These are phyloP conservation scores for Taxidea taxus DNA, from an alignment of 2,113 vertebrate genomes.

Conservation along the genomic window DNA sequence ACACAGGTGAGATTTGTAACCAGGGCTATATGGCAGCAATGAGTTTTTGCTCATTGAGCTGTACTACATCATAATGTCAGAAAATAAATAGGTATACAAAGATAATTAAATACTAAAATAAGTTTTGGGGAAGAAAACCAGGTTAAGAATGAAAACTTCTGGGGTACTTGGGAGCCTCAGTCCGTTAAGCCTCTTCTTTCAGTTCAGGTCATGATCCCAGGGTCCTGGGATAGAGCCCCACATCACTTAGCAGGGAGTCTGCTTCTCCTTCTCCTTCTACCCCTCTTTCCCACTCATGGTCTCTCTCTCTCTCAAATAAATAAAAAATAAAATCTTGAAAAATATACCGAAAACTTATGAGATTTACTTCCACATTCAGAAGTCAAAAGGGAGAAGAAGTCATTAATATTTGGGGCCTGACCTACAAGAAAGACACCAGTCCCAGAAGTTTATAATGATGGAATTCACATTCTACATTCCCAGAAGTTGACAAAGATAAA, in stretches of 20 bases:
- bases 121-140: not conserved
- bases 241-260: not conserved
- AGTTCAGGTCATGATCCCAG: not conserved
- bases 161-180: not conserved
- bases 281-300: not conserved
- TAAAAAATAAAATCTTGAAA: not conserved
- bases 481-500: not conserved
- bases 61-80: not conserved
- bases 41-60: not conserved
- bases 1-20: not conserved
- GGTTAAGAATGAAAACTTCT: not conserved
- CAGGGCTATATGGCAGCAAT: not conserved
- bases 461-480: not conserved
- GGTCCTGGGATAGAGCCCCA: not conserved
- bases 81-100: not conserved
- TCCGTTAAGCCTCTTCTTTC: not conserved
- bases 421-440: not conserved
- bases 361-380: not conserved
- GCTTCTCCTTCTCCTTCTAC: not conserved
- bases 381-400: not conserved
- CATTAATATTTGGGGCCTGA: not conserved
- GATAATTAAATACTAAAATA: not conserved
- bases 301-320: not conserved
- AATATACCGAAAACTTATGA: not conserved
- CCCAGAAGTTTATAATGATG: not conserved